A percentile compares a stretch with the other conserved stretches of the same genome.
These are phyloP conservation scores for Drosophila peninsularis DNA, from an alignment of 2,888 invertebrate species.

Conservation along the genomic window DNA sequence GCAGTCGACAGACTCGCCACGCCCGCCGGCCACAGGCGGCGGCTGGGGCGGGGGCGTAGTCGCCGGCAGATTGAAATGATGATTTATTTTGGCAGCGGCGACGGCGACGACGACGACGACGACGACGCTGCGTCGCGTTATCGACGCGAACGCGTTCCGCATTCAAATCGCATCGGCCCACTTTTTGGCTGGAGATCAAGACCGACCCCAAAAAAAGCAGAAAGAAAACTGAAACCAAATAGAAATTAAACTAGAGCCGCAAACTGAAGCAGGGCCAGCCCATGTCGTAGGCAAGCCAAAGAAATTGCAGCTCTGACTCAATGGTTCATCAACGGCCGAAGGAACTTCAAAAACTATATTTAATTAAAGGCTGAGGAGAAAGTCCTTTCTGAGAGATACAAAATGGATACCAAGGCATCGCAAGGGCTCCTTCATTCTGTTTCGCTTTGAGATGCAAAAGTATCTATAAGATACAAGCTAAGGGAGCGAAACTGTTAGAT, in stretches of 20 bases:
- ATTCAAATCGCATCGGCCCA: slow-evolving; percentile 74
- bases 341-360: background rate
- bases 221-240: slow-evolving; percentile 8
- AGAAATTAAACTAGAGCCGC: slow-evolving; percentile 27
- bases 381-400: slow-evolving; percentile 3
- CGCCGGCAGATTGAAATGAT: slow-evolving; percentile 64
- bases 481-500: background rate
- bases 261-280: slow-evolving; percentile 35
- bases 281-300: slow-evolving; percentile 26
- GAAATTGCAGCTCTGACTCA: slow-evolving; percentile 47
- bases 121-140: slow-evolving; percentile 22
- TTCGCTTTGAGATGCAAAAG: background rate
- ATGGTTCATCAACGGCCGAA: slow-evolving; percentile 19
- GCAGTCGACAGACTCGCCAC: slow-evolving; percentile 61
- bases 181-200: slow-evolving; percentile 69
- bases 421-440: too few relatives aligned
- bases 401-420: too few relatives aligned
- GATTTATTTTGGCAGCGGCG: slow-evolving; percentile 76
- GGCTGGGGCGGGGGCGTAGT: slow-evolving; percentile 25
- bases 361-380: background rate
- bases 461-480: slow-evolving; percentile 3
- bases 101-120: slow-evolving; percentile 22
- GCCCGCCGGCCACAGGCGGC: slow-evolving; percentile 6
- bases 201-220: slow-evolving; percentile 12
- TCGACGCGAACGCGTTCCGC: slow-evolving; percentile 72